phyloP scores from a whole-genome alignment of 2,113 vertebrate species.

The Geothlypis trichas region DNA sequence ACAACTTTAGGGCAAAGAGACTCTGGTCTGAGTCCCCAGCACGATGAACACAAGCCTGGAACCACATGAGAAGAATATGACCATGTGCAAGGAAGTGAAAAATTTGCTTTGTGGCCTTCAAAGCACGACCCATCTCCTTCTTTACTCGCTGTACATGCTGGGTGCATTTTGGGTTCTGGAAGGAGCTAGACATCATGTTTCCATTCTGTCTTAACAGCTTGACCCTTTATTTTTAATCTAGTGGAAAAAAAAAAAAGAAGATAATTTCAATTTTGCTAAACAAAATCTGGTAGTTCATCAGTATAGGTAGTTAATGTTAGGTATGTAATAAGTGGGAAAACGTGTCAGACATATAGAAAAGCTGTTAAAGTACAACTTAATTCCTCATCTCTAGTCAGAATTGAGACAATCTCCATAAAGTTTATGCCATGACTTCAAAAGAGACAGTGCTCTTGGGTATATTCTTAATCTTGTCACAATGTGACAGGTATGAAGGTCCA shows the following conservation, averaged over 20 bases:
- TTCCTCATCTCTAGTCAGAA: background rate
- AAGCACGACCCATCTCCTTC: background rate
- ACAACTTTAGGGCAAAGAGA: background rate
- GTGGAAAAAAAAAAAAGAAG: background rate
- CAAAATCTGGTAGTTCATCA: background rate
- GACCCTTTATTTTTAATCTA: background rate
- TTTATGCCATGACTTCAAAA: background rate
- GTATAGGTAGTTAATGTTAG: background rate
- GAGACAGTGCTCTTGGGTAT: background rate
- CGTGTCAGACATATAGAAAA: background rate
- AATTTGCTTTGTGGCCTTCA: background rate
- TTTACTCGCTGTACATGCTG: background rate
- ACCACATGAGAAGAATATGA: fast-evolving
- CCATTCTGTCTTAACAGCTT: background rate
- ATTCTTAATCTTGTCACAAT: background rate
- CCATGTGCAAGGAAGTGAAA: background rate
- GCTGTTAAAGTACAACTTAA: background rate
- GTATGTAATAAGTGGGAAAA: background rate
- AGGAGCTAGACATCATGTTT: background rate
- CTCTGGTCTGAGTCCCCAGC: background rate
- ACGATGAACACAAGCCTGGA: background rate
- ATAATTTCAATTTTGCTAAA: background rate
- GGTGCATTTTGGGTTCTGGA: background rate
- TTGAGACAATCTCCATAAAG: background rate
- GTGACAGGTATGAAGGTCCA: background rate